Evolutionary conservation across 1,140 invertebrate species (phyloP).

Genomic region (Tyrophagus putrescentiae): DNA sequence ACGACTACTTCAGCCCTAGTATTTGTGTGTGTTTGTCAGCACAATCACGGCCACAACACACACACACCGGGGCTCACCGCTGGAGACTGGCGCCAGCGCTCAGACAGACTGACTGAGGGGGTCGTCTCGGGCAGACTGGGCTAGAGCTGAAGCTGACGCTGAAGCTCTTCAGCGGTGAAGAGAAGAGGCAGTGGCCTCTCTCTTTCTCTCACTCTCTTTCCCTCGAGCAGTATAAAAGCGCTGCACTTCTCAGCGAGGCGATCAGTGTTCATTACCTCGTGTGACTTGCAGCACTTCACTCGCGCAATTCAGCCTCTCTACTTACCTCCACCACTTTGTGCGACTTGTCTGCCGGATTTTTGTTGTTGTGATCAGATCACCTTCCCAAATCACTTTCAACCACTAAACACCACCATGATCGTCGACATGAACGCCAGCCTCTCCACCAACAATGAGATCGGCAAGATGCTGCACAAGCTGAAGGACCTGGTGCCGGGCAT

Average conservation of each 20-base stretch:
- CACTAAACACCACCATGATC: background rate
- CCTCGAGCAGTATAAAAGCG: too few species aligned
- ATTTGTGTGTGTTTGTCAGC: too few species aligned
- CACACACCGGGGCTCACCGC: too few species aligned
- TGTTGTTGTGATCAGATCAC: background rate
- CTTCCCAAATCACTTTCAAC: background rate
- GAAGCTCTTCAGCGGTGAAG: background rate
- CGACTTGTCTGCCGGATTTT: background rate
- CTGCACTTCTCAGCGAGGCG: too few species aligned
- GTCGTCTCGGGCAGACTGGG: background rate
- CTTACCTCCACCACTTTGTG: too few species aligned
- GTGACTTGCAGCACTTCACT: background rate
- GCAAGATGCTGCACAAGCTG: conserved; percentile 73
- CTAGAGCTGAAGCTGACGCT: background rate
- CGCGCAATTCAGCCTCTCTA: background rate
- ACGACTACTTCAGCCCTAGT: too few species aligned
- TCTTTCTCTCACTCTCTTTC: background rate
- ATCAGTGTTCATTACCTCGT: background rate
- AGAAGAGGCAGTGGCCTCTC: background rate
- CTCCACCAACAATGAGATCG: conserved; percentile 50
- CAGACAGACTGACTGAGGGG: background rate
- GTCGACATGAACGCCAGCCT: background rate
- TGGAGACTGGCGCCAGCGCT: conserved; percentile 12
- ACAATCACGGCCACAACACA: too few species aligned
- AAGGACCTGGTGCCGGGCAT: conserved; percentile 54